Base-by-base conservation (phyloP, 2,888 invertebrate species). In the Leptinotarsa haldemani region DNA sequence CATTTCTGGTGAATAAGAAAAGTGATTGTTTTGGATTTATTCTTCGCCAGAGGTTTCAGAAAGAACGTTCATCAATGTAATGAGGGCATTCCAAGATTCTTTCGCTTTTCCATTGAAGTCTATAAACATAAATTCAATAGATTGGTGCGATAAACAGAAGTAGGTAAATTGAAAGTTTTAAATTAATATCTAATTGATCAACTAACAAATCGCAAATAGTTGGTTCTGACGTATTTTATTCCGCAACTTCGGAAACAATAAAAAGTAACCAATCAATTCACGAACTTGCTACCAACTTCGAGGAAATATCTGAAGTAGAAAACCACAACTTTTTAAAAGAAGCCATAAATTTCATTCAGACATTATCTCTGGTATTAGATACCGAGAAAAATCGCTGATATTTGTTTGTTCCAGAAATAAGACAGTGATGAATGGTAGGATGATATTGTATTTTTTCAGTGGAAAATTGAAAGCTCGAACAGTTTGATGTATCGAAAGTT, bases 251-350 rank as follows among this genome's bases (percentile, higher is more conserved):
- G 30, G 5, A 40, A 15, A 22, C 1, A 56, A 22, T n/a, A 25
- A 25, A 56, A 58, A 58, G 25, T 9, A 13, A 18, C 12, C 56
- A 22, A 58, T 58, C 56, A 58, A 58, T 58, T 58, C 25, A 22
- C 13, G 22, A 22, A 58, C 22, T 58, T 58, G 22, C 25, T 22
- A 15, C 56, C 12, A 58, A 58, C 22, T 58, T 18, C 52, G 22
- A 22, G 4, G 25, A 13, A 58, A 58, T 22, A 20, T 58, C 22
- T 65, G 66, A 47, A 70, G 61, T 66, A 64, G 69, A 75, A 74
- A 75, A 79, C 80, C 80, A 65, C 74, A 74, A 75, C 71, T 74
- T 74, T 70, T 77, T 65, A 71, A 77, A 75, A 77, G 71, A 61
- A 73, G 64, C 77, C 61, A 76, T 76, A 77, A 77, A 76, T 76